Evolutionary conservation across 1,140 invertebrate genomes (phyloP).

Genomic region (Scaptomyza hsui): DNA sequence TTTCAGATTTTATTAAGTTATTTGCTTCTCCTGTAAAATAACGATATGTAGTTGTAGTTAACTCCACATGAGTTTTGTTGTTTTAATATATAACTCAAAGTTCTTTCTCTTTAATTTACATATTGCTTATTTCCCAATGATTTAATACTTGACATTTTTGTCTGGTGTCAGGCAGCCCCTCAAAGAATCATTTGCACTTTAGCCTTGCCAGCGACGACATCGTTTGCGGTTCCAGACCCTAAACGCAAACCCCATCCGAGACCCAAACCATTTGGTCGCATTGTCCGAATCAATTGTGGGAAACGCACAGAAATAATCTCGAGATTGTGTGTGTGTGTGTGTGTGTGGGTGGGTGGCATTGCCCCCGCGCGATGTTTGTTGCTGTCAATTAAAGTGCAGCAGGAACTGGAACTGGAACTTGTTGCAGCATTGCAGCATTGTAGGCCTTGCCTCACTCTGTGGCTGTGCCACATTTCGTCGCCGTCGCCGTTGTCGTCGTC

Average conservation of each 20-base stretch:
- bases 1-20: too few relatives aligned
- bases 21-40: too few relatives aligned
- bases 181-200: constrained; percentile 67
- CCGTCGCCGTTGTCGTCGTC: constrained; percentile 43
- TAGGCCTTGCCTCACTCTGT: constrained; percentile 31
- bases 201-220: constrained; percentile 29
- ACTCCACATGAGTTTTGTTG: not conserved
- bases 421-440: constrained; percentile 64
- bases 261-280: constrained; percentile 46
- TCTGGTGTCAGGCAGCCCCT: not conserved
- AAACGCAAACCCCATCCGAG: not conserved
- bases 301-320: constrained; percentile 73
- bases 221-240: constrained; percentile 5
- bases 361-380: constrained; percentile 68
- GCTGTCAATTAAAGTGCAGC: constrained; percentile 75
- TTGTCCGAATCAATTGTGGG: constrained; percentile 81
- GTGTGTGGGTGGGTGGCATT: constrained; percentile 66
- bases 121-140: too few relatives aligned
- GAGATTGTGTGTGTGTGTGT: constrained; percentile 21
- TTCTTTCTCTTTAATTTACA: too few relatives aligned
- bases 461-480: constrained; percentile 69
- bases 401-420: constrained; percentile 74
- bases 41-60: too few relatives aligned
- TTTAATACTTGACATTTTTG: constrained; percentile 12
- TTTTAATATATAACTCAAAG: not conserved